phyloP scores from a whole-genome alignment of 2,113 vertebrate genomes.

The Hucho hucho region DNA sequence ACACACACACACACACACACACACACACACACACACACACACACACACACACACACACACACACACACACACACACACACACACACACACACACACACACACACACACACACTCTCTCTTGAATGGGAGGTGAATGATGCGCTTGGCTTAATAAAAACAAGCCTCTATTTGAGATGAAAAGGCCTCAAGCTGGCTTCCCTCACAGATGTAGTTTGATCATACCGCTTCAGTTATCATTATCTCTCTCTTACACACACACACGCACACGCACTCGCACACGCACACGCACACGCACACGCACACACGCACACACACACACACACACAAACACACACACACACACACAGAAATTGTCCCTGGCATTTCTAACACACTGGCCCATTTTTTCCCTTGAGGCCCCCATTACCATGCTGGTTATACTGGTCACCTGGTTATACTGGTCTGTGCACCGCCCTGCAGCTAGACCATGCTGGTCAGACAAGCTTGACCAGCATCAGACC shows the following conservation, averaged over 20 bases:
- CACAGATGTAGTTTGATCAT: slow-evolving; percentile 30
- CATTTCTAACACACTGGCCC: too few relatives aligned
- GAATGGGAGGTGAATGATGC: slow-evolving; percentile 20
- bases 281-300: slow-evolving; percentile 17
- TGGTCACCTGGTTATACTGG: too few relatives aligned
- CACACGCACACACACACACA: neutral
- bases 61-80: neutral
- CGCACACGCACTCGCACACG: slow-evolving; percentile 9
- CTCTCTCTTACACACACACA: slow-evolving; percentile 1
- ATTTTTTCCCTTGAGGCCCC: too few relatives aligned
- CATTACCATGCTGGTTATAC: too few relatives aligned
- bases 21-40: slow-evolving; percentile 1
- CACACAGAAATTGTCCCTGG: neutral
- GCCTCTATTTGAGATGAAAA: slow-evolving; percentile 12
- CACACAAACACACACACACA: slow-evolving; percentile 11
- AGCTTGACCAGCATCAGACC: too few relatives aligned
- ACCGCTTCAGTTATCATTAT: slow-evolving; percentile 40
- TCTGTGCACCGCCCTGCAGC: too few relatives aligned
- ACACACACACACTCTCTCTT: neutral
- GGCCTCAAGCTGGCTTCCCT: neutral
- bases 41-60: neutral
- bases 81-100: neutral
- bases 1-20: slow-evolving; percentile 1
- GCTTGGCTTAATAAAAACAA: slow-evolving; percentile 49
- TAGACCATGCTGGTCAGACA: too few relatives aligned